phyloP scores from a whole-genome alignment of 2,888 invertebrate genomes.

The Thymelicus acteon region DNA sequence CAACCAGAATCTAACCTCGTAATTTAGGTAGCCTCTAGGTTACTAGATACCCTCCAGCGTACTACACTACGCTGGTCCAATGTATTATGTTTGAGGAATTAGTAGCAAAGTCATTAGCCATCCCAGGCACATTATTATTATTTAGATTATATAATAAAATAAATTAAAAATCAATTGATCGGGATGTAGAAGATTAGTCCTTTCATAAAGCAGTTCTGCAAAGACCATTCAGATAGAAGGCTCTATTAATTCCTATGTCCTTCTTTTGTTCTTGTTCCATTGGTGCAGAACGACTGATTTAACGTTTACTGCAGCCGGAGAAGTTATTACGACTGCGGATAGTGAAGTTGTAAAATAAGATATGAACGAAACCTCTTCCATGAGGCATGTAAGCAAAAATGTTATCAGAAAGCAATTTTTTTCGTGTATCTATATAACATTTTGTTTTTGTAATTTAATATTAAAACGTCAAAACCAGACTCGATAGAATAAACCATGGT shows the following conservation, averaged over 20 bases:
- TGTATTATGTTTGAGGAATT: no score
- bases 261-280: conserved; percentile 15
- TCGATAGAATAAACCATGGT: conserved; percentile 33
- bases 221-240: not conserved
- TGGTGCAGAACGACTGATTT: conserved; percentile 12
- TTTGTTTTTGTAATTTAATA: not conserved
- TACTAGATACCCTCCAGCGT: no score
- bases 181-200: not conserved
- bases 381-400: not conserved
- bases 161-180: no score
- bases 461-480: not conserved
- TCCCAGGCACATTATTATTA: no score
- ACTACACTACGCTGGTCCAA: no score
- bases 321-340: conserved; percentile 1
- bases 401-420: not conserved
- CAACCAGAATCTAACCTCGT: no score
- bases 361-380: not conserved
- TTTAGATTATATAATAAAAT: no score
- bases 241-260: conserved; percentile 5
- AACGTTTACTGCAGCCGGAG: conserved; percentile 13
- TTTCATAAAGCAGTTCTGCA: conserved; percentile 3
- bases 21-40: no score
- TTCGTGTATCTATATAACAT: no score
- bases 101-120: no score
- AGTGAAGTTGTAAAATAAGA: conserved; percentile 1